Conservation (phyloP, 2,888 invertebrate genomes). For the Malacosoma neustria region DNA sequence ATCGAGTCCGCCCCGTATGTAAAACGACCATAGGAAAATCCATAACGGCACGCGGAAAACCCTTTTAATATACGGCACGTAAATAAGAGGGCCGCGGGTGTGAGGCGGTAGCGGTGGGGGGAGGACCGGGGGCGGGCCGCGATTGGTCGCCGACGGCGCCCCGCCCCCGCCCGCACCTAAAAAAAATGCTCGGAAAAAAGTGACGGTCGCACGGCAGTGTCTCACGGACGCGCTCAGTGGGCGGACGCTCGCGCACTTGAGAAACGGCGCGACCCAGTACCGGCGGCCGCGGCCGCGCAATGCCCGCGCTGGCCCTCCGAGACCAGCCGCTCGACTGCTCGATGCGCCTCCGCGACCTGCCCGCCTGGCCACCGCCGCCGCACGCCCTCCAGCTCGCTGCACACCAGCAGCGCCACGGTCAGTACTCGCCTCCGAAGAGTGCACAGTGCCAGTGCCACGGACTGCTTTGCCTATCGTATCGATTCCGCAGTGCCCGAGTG, state of each 20-base stretch:
- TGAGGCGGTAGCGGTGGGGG: slow-evolving; percentile 23
- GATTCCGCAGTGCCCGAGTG: slow-evolving; percentile 12
- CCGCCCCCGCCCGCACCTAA: slow-evolving; percentile 52
- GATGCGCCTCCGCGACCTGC: slow-evolving; percentile 73
- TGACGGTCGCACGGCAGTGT: slow-evolving; percentile 57
- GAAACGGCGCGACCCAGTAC: slow-evolving; percentile 65
- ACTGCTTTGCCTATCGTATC: too few species aligned
- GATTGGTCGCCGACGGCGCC: slow-evolving; percentile 52
- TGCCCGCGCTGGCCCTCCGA: slow-evolving; percentile 79
- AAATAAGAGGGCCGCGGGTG: slow-evolving; percentile 51
- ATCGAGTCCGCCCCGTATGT: slow-evolving; percentile 36
- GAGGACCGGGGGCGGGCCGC: slow-evolving; percentile 43
- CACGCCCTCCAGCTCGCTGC: slow-evolving; percentile 23
- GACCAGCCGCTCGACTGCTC: slow-evolving; percentile 84
- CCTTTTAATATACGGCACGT: slow-evolving; percentile 74
- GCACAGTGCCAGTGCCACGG: too few species aligned
- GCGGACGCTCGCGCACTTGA: slow-evolving; percentile 50
- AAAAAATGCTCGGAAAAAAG: slow-evolving; percentile 59
- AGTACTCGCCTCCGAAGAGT: slow-evolving; percentile 29
- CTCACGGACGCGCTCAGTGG: slow-evolving; percentile 57
- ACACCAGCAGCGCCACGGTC: slow-evolving; percentile 46
- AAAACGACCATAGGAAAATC: slow-evolving; percentile 64
- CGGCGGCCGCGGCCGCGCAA: slow-evolving; percentile 74
- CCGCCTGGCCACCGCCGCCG: slow-evolving; percentile 60
- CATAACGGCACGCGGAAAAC: slow-evolving; percentile 73